Evolutionary conservation across 2,797 vertebrate genomes (phyloP), one percentile per base, ranked within the genome.

Genomic region (Hypotaenidia okinawae): DNA sequence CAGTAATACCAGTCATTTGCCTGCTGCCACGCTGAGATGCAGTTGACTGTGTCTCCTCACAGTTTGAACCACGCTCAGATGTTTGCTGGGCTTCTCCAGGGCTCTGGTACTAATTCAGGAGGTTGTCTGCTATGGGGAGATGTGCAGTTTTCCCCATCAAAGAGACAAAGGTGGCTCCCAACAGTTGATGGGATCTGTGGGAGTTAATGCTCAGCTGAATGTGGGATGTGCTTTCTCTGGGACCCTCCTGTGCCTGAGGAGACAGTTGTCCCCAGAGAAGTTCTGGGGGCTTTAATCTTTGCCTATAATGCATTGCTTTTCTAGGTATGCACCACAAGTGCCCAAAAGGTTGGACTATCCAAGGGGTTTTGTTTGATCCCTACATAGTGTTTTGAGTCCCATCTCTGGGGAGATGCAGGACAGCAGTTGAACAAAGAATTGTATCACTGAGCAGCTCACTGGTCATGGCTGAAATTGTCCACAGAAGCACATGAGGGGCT

Each of bases 201-300:
- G 62, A 73, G 45, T 64, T 91, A 82, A 80, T 9, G 3, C 0
- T 0, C 41, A 86, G 67, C 70, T 68, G 70, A 81, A 52, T 14
- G 8, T 62, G n/a, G 82, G 84, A 79, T 93, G 74, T 91, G n/a
- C 82, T 75, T 55, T 82, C 76, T 62, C 55, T 69, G 82, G 78
- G 55, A 70, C 79, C 63, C 52, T 87, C 61, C 49, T 68, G 37
- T 80, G 64, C 85, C 82, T 89, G 62, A 89, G 79, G 64, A 93
- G 80, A 77, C 57, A 54, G 35, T 80, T 72, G 75, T 89, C 72
- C 32, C 70, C 37, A 45, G 41, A 76, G 39, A 68, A 54, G 2
- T 59, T 95, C 77, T 10, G 49, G 11, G 16, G 0, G 2, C 57
- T 79, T 92, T 68, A 78, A 72, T 93, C 58, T 87, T 77, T 83